Base-by-base conservation (phyloP, 2,888 invertebrate species). In the Asteroscopus sphinx region DNA sequence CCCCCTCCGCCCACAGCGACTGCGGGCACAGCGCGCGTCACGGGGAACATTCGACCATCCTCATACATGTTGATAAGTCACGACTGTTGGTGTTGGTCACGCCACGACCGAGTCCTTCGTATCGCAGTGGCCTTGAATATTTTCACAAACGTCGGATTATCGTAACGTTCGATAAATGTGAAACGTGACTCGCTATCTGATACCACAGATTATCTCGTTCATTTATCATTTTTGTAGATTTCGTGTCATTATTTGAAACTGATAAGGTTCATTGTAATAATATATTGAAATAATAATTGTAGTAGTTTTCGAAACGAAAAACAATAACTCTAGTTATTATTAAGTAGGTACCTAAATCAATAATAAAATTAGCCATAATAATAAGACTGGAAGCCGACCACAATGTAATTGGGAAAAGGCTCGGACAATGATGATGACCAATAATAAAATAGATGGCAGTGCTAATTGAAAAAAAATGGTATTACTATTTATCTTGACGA, bases 1-100 rank as follows among this genome's bases (percentile, higher is more conserved):
- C 83, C 65, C 95, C 95, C 78, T 95, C 95, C 90, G 93, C 73
- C 95, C 95, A 95, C 88, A 95, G 93, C 83, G 95, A 96, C 96
- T 96, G 95, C 81, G 73, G 80, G 81, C 48, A 44, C 40, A 49
- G 39, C 44, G 47, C 33, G 21, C 5, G 42, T 33, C 8, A 15
- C 42, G 35, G 12, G 33, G 35, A 25, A 21, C 1, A 7, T 40
- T 26, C 28, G 4, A 48, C 26, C 12, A 13, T 15, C 12, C 25
- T 17, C 40, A 33, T 21, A 39, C 26, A 21, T 35, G 48, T 46
- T 17, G 59, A 61, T 61, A 54, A 21, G 32, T 41, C 59, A 61
- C 41, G 37, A 28, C 17, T 35, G 36, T 37, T 25, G 25, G 6
- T 25, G n/a, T 28, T 62, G 39, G 51, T 21, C 17, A 9, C 42